Conservation (phyloP, 1,140 invertebrate genomes). For the Diorhabda sublineata region DNA sequence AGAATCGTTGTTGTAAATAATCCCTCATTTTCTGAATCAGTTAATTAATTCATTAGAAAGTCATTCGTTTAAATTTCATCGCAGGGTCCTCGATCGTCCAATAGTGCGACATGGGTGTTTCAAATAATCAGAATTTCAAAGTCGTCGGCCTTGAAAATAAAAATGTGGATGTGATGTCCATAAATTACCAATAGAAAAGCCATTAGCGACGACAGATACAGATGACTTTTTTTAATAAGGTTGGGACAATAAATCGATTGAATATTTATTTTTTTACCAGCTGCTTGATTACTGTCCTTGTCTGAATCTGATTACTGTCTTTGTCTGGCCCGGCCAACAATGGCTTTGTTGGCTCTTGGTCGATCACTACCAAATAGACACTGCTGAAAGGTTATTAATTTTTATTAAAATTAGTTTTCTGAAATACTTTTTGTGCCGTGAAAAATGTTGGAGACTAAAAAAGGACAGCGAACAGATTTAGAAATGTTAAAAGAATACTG, state of each 20-base stretch:
- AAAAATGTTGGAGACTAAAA: too few species aligned
- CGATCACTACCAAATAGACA: background rate
- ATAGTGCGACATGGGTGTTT: constrained; percentile 20
- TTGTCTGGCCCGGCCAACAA: background rate
- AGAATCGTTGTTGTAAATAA: too few species aligned
- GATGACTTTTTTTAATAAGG: constrained; percentile 17
- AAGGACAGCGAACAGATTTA: too few species aligned
- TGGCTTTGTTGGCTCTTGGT: background rate
- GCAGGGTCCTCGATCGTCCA: constrained; percentile 1
- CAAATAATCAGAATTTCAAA: constrained; percentile 14
- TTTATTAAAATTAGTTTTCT: background rate
- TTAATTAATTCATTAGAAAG: constrained; percentile 12
- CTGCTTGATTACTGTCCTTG: constrained; percentile 4
- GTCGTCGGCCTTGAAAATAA: constrained; percentile 10
- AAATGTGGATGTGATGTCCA: constrained; percentile 6
- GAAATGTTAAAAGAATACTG: too few species aligned
- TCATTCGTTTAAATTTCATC: constrained; percentile 5
- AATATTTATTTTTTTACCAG: constrained; percentile 15
- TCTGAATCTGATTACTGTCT: background rate
- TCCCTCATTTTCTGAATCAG: background rate
- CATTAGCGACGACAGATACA: constrained; percentile 19
- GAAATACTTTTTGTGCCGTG: background rate
- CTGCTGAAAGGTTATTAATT: constrained; percentile 1
- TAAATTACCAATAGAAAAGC: constrained; percentile 19
- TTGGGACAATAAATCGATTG: constrained; percentile 17